Conservation (phyloP, 2,113 vertebrate species). For the Hemiprocne comata region DNA sequence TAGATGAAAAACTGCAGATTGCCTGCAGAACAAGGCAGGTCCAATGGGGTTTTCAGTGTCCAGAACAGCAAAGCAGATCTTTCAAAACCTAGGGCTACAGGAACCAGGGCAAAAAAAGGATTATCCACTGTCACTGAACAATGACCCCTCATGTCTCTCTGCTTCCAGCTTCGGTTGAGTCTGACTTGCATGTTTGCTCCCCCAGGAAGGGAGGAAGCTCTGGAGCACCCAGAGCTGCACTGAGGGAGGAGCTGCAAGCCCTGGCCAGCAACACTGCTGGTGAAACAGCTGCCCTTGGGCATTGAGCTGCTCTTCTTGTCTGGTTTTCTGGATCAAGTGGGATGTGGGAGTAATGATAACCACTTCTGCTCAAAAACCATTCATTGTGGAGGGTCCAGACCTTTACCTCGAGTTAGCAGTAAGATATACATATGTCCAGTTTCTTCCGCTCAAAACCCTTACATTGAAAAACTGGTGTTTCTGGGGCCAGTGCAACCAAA, state of each 20-base stretch:
- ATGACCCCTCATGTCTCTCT: neutral
- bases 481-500: neutral
- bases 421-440: neutral
- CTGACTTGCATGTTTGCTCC: neutral
- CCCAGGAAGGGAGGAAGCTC: too few species aligned
- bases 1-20: neutral
- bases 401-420: neutral
- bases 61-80: neutral
- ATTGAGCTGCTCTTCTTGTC: fast-evolving
- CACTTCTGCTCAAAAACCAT: neutral
- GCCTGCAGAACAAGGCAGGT: neutral
- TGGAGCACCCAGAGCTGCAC: neutral
- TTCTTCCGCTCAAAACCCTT: neutral
- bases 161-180: neutral
- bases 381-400: neutral
- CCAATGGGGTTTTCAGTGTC: neutral
- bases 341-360: neutral
- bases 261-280: neutral
- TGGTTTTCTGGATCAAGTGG: neutral
- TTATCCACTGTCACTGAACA: neutral
- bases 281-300: neutral
- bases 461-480: neutral
- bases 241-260: neutral
- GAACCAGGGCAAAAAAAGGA: neutral
- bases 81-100: neutral